Evolutionary conservation across 2,113 vertebrate species (phyloP).

Genomic region (Colossoma macropomum): DNA sequence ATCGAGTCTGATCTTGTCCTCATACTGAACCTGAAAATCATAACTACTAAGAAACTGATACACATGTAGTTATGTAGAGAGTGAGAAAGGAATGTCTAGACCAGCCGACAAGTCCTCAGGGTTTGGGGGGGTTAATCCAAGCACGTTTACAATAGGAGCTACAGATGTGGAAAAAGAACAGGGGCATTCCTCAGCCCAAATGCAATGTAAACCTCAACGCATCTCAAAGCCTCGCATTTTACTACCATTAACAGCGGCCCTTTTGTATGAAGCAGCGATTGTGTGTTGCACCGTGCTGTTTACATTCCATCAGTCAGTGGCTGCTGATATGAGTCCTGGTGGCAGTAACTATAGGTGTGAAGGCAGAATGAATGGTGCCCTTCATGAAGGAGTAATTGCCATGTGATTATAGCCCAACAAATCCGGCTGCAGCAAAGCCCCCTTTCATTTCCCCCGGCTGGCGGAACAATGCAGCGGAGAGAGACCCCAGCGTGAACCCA

Average conservation of each 20-base stretch:
- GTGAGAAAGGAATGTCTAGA: not conserved
- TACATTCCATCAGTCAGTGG: conserved; percentile 54
- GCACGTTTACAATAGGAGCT: conserved; percentile 38
- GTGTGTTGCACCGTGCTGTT: conserved; percentile 28
- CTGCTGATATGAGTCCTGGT: conserved; percentile 53
- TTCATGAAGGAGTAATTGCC: conserved; percentile 65
- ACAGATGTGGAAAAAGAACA: conserved; percentile 21
- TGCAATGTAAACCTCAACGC: not conserved
- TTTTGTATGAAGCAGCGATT: conserved; percentile 17
- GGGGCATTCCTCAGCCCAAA: not conserved
- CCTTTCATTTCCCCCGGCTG: conserved; percentile 64
- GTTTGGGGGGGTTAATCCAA: not conserved
- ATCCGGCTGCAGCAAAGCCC: conserved; percentile 62
- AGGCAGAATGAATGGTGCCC: conserved; percentile 57
- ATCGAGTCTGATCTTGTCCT: too few species aligned
- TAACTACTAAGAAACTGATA: too few species aligned
- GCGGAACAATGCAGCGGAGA: conserved; percentile 51
- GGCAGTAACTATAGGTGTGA: conserved; percentile 60
- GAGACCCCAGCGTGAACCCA: conserved; percentile 71
- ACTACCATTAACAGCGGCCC: conserved; percentile 21
- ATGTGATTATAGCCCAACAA: conserved; percentile 71
- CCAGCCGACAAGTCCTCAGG: not conserved
- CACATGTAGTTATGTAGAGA: not conserved
- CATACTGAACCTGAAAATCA: too few species aligned
- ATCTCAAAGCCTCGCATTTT: not conserved